Base-by-base conservation (phyloP, 2,113 vertebrate species). In the Hirundichthys speculiger region DNA sequence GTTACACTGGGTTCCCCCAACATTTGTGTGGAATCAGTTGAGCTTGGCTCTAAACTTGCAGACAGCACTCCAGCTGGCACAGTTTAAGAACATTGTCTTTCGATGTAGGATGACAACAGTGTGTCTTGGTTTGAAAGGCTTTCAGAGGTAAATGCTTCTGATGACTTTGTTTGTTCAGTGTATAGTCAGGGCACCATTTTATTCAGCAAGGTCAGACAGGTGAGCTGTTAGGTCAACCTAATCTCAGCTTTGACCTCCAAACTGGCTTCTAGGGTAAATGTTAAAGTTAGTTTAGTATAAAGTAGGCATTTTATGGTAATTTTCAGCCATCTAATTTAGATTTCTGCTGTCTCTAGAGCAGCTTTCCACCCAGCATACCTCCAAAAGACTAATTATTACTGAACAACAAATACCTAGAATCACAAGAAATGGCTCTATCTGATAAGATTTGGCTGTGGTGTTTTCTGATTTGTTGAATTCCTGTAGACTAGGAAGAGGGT, bases 11-110 rank as follows among this genome's bases (percentile, higher is more conserved):
- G 55, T 30, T 71, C 74, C 69, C 30, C 56, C 67, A 52, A 20
- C 54, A 9, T 71, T 80, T 76, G 61, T 63, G 60, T 65, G 58
- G 64, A 71, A 50, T 80, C 73, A 45, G 55, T 58, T 66, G 42
- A 63, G 56, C 70, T 87, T 81, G 70, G 79, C 82, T 80, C 41
- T 16, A 43, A 69, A 65, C 18, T 58, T 9, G 38, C 55, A 51
- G 58, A 69, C 43, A 10, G 50, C 48, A 22, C 59, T 81, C 64
- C 50, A 76, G 47, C 45, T 77, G 69, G 69, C 56, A 69, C 59
- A 60, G 47, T 70, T 62, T 62, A 21, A 75, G 52, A 55, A 67
- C 63, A 49, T 50, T 59, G 59, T 80, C 64, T 73, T 52, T 63
- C 73, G 62, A 46, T 64, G 57, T 75, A 11, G 27, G 67, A 77